Conservation (phyloP, 2,888 invertebrate genomes). For the Tetramorium bicarinatum region DNA sequence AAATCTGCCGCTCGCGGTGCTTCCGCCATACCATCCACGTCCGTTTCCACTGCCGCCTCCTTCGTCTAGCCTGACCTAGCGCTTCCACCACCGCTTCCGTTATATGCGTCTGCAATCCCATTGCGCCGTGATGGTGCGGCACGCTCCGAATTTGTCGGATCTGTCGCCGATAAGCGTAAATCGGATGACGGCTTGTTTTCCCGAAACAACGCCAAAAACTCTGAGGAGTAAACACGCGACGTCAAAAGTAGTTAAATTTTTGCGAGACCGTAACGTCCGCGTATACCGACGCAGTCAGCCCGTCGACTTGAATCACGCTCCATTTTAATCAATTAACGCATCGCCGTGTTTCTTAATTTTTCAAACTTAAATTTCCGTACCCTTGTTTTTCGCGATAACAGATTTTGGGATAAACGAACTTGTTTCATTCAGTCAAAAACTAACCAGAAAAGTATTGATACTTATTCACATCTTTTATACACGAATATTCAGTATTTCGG, state of each 20-base stretch:
- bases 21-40: constrained; percentile 60
- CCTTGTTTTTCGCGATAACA: background rate
- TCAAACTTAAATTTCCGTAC: background rate
- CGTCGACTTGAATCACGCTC: constrained; percentile 32
- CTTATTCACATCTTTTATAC: background rate
- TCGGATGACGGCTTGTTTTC: constrained; percentile 56
- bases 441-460: constrained; percentile 1
- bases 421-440: background rate
- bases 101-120: constrained; percentile 35
- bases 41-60: constrained; percentile 39
- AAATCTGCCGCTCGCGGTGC: constrained; percentile 72
- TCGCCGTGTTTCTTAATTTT: background rate
- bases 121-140: constrained; percentile 13
- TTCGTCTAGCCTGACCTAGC: constrained; percentile 38
- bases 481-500: background rate
- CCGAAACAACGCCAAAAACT: constrained; percentile 25
- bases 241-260: constrained; percentile 39
- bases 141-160: constrained; percentile 55
- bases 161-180: constrained; percentile 64
- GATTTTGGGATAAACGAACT: background rate
- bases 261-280: background rate
- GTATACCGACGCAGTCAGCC: background rate
- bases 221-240: constrained; percentile 33
- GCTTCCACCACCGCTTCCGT: constrained; percentile 34
- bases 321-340: constrained; percentile 18